These are phyloP conservation scores for Hyposoter didymator DNA, from an alignment of 2,888 invertebrate species.

Conservation along the genomic window DNA sequence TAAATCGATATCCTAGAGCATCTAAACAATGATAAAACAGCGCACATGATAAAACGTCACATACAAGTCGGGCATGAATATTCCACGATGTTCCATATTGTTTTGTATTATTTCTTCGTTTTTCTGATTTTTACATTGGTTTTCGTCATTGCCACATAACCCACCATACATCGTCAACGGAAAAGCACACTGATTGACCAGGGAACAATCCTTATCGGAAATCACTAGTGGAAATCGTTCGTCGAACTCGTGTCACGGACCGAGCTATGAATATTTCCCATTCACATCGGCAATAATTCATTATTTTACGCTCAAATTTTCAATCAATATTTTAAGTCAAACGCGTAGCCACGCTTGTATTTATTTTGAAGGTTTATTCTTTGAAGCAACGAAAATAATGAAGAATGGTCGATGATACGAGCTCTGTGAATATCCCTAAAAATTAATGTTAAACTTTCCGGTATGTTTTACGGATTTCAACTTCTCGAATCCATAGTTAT, in stretches of 20 bases:
- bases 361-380: not conserved
- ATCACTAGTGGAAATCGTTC: conserved; percentile 50
- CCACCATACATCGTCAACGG: conserved; percentile 22
- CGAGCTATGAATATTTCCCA: not conserved
- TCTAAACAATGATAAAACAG: conserved; percentile 63
- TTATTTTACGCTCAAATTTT: not conserved
- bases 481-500: not conserved
- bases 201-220: conserved; percentile 51
- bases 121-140: conserved; percentile 45
- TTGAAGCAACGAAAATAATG: not conserved
- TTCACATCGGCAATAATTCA: not conserved
- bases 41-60: conserved; percentile 42
- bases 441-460: not conserved
- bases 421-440: not conserved
- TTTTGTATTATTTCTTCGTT: not conserved
- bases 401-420: conserved; percentile 7
- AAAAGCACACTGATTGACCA: conserved; percentile 17
- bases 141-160: conserved; percentile 23
- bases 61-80: conserved; percentile 23
- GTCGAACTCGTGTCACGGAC: conserved; percentile 34
- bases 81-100: not conserved
- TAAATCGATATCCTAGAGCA: conserved; percentile 32
- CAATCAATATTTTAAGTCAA: not conserved
- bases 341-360: not conserved
- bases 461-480: conserved; percentile 3